phyloP scores from a whole-genome alignment of 2,888 invertebrate genomes.

The Exocentrus adspersus region DNA sequence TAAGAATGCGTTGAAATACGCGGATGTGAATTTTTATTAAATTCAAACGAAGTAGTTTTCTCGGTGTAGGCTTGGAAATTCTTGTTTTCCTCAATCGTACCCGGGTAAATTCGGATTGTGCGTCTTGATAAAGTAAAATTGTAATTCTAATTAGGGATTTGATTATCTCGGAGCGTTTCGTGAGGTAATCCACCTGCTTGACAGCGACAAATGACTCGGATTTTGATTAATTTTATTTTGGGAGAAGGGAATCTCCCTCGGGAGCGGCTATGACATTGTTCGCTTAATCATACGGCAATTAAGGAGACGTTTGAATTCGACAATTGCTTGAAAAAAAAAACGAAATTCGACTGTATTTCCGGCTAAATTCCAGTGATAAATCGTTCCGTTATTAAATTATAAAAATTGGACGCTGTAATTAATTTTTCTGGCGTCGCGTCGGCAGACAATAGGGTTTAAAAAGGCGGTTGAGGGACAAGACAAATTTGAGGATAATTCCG shows the following conservation, averaged over 20 bases:
- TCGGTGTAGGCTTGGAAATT: neutral
- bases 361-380: neutral
- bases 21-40: too few relatives aligned
- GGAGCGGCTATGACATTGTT: conserved; percentile 10
- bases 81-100: neutral
- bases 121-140: neutral
- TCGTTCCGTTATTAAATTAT: conserved; percentile 13
- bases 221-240: conserved; percentile 7
- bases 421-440: neutral
- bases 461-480: neutral
- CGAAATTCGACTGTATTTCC: too few relatives aligned
- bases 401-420: neutral
- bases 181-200: neutral
- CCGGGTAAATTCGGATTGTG: neutral
- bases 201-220: neutral
- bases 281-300: too few relatives aligned
- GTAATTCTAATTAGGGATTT: neutral
- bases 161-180: neutral
- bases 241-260: neutral
- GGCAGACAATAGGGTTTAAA: neutral
- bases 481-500: neutral
- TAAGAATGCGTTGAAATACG: too few relatives aligned
- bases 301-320: too few relatives aligned
- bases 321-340: too few relatives aligned
- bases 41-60: neutral